These are phyloP conservation scores for Hyperopisus bebe DNA, from an alignment of 2,113 vertebrate genomes.

Conservation along the genomic window DNA sequence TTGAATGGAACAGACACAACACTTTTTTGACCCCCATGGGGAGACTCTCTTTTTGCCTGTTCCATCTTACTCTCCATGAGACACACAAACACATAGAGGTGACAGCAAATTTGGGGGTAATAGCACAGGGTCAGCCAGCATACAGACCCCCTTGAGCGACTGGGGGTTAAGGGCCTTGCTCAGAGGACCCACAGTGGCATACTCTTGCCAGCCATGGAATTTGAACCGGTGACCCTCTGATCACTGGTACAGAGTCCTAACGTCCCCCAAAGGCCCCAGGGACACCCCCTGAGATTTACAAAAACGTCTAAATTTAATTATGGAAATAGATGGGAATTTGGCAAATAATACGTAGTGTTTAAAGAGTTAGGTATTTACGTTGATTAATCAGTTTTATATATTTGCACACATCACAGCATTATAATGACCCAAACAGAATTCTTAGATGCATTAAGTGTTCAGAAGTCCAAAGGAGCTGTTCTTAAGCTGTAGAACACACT, in stretches of 20 bases:
- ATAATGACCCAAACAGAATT: background rate
- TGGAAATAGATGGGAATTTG: too few relatives aligned
- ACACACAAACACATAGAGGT: background rate
- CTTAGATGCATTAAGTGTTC: background rate
- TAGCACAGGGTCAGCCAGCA: background rate
- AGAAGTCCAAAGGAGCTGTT: background rate
- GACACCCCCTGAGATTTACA: background rate
- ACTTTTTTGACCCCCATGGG: too few relatives aligned
- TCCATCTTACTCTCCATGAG: too few relatives aligned
- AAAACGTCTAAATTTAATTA: background rate
- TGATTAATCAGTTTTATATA: too few relatives aligned
- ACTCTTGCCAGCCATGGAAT: background rate
- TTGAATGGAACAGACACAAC: background rate
- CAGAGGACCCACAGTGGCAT: background rate
- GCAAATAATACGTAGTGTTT: too few relatives aligned
- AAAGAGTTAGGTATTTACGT: too few relatives aligned
- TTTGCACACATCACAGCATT: background rate
- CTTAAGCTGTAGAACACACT: background rate
- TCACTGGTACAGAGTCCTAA: background rate
- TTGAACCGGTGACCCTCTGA: background rate
- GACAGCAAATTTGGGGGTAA: background rate
- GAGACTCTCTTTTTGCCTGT: too few relatives aligned
- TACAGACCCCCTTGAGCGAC: background rate
- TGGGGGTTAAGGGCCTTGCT: background rate
- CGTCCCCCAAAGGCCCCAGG: background rate